Evolutionary conservation across 2,888 invertebrate species (phyloP).

Genomic region (Synergus itoensis): DNA sequence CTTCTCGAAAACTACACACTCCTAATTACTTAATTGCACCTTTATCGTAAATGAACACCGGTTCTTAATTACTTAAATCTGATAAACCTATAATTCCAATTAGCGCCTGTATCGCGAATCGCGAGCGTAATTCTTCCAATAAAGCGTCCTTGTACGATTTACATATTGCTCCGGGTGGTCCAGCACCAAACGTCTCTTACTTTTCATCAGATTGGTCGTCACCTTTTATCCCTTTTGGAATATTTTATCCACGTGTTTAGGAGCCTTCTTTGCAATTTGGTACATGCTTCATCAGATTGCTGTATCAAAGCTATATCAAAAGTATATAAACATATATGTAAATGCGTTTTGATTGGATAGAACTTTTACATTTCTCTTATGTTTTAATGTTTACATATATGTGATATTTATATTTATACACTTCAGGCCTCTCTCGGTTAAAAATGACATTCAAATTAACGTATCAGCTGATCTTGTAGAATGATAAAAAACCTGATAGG

Average conservation of each 20-base stretch:
- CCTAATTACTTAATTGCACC: constrained; percentile 39
- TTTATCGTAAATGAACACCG: constrained; percentile 29
- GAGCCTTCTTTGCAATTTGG: background rate
- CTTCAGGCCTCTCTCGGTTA: background rate
- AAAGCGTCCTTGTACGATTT: constrained; percentile 39
- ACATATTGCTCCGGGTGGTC: constrained; percentile 35
- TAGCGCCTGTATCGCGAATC: constrained; percentile 23
- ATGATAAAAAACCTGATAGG: background rate
- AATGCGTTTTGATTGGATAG: background rate
- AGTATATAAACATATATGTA: too few species aligned
- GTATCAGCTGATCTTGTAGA: background rate
- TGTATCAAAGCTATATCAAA: background rate
- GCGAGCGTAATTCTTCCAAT: constrained; percentile 24
- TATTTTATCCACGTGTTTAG: constrained; percentile 8
- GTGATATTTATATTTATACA: background rate
- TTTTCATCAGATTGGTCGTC: constrained; percentile 35
- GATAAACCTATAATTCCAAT: constrained; percentile 40
- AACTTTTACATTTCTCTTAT: background rate
- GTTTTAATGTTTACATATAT: background rate
- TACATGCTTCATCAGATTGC: background rate
- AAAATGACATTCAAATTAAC: background rate
- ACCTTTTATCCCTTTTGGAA: constrained; percentile 15
- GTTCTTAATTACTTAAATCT: constrained; percentile 41
- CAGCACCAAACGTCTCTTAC: constrained; percentile 31
- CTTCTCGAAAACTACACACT: constrained; percentile 28